These are phyloP conservation scores for Conchocele bisecta DNA, from an alignment of 2,888 invertebrate species.

Conservation along the genomic window DNA sequence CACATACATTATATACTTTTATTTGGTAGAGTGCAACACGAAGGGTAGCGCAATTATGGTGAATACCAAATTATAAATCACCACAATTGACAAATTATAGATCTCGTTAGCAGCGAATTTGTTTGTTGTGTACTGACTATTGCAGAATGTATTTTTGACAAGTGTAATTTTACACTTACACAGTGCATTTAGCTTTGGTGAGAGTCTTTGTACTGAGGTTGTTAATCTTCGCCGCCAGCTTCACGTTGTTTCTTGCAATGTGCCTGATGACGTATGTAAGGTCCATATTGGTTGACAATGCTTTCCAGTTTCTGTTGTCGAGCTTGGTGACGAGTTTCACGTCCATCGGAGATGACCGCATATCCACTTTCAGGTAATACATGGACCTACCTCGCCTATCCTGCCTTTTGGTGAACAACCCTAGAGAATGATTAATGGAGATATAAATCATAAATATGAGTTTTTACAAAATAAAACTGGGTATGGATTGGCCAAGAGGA, in stretches of 20 bases:
- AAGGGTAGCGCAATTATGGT: no score
- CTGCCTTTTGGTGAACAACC: no score
- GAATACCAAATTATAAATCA: no score
- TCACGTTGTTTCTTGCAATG: slow-evolving; percentile 61
- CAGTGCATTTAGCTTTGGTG: slow-evolving; percentile 52
- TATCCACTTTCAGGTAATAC: slow-evolving; percentile 46
- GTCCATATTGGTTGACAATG: slow-evolving; percentile 49
- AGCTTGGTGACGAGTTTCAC: slow-evolving; percentile 51
- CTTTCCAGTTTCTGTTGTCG: slow-evolving; percentile 42
- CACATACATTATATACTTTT: no score
- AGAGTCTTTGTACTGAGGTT: slow-evolving; percentile 61
- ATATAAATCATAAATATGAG: no score
- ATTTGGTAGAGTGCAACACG: no score
- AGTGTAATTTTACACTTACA: slow-evolving; percentile 61
- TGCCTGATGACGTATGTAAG: slow-evolving; percentile 64
- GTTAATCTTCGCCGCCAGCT: slow-evolving; percentile 63
- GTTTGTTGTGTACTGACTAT: no score
- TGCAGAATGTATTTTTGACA: background rate
- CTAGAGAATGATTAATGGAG: no score
- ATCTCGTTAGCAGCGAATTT: no score
- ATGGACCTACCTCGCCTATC: slow-evolving; percentile 40
- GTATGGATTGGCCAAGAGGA: no score
- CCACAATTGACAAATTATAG: no score
- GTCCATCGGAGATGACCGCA: slow-evolving; percentile 44
- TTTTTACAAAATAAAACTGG: no score